These are phyloP conservation scores for Cheilosia scutellata DNA, from an alignment of 2,888 invertebrate species.

Conservation along the genomic window DNA sequence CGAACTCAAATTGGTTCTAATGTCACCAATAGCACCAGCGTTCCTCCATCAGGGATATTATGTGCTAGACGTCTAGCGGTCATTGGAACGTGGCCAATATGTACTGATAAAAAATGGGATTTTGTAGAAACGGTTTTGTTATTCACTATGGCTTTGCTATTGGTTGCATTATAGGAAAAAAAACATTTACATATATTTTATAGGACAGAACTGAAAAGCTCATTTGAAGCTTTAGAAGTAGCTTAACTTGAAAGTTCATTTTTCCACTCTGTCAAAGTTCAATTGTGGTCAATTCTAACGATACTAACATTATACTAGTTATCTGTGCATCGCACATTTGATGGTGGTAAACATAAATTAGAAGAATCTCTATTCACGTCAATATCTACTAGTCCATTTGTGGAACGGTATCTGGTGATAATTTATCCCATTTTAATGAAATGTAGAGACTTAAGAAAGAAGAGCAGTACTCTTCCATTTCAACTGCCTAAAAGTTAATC, in stretches of 20 bases:
- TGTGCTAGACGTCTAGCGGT: too few relatives aligned
- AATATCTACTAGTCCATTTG: conserved; percentile 38
- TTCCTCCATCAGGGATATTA: too few relatives aligned
- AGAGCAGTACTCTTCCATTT: neutral
- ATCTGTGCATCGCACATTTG: conserved; percentile 35
- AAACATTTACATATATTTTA: neutral
- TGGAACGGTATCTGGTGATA: conserved; percentile 12
- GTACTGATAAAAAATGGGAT: too few relatives aligned
- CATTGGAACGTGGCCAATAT: too few relatives aligned
- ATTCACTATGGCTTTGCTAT: too few relatives aligned
- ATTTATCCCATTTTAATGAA: neutral
- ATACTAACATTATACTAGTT: neutral
- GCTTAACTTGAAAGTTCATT: neutral
- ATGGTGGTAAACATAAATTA: conserved; percentile 19
- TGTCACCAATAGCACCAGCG: too few relatives aligned
- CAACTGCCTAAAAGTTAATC: neutral
- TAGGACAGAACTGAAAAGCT: neutral
- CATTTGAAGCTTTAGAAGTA: neutral
- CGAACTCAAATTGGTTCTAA: too few relatives aligned
- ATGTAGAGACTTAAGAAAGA: conserved; percentile 4
- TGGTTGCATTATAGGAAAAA: too few relatives aligned
- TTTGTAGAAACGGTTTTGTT: too few relatives aligned
- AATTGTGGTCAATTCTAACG: neutral
- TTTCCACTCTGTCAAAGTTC: neutral
- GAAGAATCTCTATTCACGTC: conserved; percentile 15